Evolutionary conservation across 2,888 invertebrate genomes (phyloP).

Genomic region (Disparrhopalites patrizii): DNA sequence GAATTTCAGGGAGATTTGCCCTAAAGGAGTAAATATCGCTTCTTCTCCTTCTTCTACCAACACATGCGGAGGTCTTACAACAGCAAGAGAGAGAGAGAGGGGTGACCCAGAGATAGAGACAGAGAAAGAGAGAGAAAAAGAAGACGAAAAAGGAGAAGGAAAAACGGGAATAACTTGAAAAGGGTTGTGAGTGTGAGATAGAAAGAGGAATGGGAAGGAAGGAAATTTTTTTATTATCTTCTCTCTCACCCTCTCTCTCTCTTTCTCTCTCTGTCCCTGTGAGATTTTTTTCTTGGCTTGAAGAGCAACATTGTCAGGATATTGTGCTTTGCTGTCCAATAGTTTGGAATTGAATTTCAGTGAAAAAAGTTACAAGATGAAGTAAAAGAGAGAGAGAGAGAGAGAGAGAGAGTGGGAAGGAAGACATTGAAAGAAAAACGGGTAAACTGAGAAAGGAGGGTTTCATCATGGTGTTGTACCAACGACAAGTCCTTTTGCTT

Average conservation of each 20-base stretch:
- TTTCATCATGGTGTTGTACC: background rate
- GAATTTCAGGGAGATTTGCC: slow-evolving; percentile 24
- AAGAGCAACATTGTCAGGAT: slow-evolving; percentile 22
- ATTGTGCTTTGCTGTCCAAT: slow-evolving; percentile 33
- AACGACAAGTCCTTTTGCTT: background rate
- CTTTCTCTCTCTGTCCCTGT: too few species aligned
- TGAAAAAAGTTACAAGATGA: slow-evolving; percentile 27
- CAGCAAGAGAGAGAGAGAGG: slow-evolving; percentile 6
- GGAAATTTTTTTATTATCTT: too few species aligned
- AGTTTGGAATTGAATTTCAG: slow-evolving; percentile 33
- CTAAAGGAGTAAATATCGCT: slow-evolving; percentile 25
- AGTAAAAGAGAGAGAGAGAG: slow-evolving; percentile 13
- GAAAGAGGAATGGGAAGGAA: too few species aligned
- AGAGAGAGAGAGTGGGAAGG: background rate
- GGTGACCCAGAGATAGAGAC: background rate
- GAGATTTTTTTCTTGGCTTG: slow-evolving; percentile 12
- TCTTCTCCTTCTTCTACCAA: too few species aligned
- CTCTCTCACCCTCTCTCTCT: too few species aligned
- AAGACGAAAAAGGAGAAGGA: background rate
- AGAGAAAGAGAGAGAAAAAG: background rate
- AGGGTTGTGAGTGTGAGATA: too few species aligned
- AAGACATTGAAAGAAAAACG: slow-evolving; percentile 1
- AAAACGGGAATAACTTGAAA: too few species aligned
- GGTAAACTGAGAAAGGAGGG: slow-evolving; percentile 2
- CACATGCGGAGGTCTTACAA: too few species aligned